Evolutionary conservation across 2,888 invertebrate species (phyloP), one percentile per base, ranked within the genome.

Genomic region (Fragum fragum): DNA sequence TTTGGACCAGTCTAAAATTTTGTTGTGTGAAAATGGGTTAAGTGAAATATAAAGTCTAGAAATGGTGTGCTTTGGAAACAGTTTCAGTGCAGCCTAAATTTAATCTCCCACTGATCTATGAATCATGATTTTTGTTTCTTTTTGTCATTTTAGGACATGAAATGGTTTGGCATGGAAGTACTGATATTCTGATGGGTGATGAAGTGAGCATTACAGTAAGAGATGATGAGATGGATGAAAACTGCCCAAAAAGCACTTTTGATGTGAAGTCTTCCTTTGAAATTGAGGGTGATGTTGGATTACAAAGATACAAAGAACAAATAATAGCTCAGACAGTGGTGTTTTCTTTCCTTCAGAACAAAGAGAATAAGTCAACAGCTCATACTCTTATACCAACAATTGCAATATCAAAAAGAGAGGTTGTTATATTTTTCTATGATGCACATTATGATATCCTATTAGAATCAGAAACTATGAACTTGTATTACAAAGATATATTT

Each of bases 151-250:
- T 3, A 57, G 57, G 57, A 1, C 23, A 57, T 57, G 57, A 57
- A 14, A 57, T 26, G 26, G 57, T 57, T 26, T 57, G 57, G 57
- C 57, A 57, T 57, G 57, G 57, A 26, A 57, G 57, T 23, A 57
- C 57, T 21, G 26, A 57, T 57, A 57, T 57, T 23, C 23, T 57
- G 26, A 21, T 57, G 21, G 57, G 57, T 7, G 26, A 57, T 57
- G 23, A 57, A 26, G 57, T 57, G 7, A 21, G 23, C 14, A 14
- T 57, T 21, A 57, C 23, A 57, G 23, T n/a, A 2, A 21, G 57
- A 21, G 57, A 57, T 57, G 23, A 2, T 26, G 57, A 57, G 23
- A 26, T 6, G 11, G 11, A 53, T 5, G 53, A 16, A 6, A 53
- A 6, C 18, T 11, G 5, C 18, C 53, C 39, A 39, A 39, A 39